Base-by-base conservation (phyloP, 2,797 vertebrate species). In the Sciurus carolinensis region DNA sequence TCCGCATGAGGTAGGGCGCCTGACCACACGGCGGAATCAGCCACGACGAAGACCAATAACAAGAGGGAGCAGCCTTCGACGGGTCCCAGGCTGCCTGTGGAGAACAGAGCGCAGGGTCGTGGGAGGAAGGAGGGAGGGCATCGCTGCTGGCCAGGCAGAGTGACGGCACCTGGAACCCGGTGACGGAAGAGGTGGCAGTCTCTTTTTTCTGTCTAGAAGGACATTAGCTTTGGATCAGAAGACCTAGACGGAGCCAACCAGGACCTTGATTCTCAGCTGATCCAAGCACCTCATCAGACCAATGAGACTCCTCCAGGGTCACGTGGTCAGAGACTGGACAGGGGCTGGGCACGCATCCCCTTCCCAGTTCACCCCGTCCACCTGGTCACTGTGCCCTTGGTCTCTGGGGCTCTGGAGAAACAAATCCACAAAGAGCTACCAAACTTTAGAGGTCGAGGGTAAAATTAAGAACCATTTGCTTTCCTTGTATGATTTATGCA, bases 401-500 rank as follows among this genome's bases (percentile, higher is more conserved):
- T 67, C 73, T 50, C 93, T 85, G 89, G 88, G 93, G 42, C 64
- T 96, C 94, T 71, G 52, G 36, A 95, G 84, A 90, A 82, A 81
- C 66, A 91, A 44, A 85, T 62, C 1, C 66, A 66, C 72, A 84
- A 80, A 92, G 50, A 77, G 17, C 47, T 54, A 5, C 18, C 47
- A 73, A 77, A 82, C 42, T 96, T 79, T 9, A 64, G 85, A 97
- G 77, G 85, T 66, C 77, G 94, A 95, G 92, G 75, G 52, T 76
- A 88, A 86, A 92, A 97, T 95, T 75, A 76, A 98, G 96, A 96
- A 62, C 94, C 85, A 88, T 81, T 94, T 96, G 96, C 92, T 95
- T 94, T 96, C 86, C 95, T 62, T 96, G 90, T 92, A 96, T 97
- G 97, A 98, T 98, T 96, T 81, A 98, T 96, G 95, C 73, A 12